Percentiles rank a stretch among this genome's conserved stretches.
These are phyloP conservation scores for Macquaria australasica DNA, from an alignment of 2,113 vertebrate species.

Conservation along the genomic window DNA sequence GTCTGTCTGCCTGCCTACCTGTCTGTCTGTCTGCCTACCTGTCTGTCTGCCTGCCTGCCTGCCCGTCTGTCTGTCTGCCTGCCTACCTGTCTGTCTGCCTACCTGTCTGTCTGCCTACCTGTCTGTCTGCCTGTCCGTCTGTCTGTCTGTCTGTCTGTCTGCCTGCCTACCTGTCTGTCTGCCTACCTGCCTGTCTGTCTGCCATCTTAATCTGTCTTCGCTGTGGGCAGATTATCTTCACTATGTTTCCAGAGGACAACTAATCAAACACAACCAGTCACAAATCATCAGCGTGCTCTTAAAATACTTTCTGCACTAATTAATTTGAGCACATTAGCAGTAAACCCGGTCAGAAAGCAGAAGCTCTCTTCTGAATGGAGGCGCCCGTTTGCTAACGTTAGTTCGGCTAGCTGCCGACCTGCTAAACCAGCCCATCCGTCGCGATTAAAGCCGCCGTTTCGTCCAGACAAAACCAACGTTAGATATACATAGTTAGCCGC, in stretches of 20 bases:
- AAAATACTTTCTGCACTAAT: rapidly evolving
- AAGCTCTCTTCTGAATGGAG: conserved; percentile 58
- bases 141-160: too few relatives aligned
- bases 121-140: too few relatives aligned
- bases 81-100: too few relatives aligned
- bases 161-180: neutral
- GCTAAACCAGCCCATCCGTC: conserved; percentile 47
- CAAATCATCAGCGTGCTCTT: neutral
- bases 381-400: conserved; percentile 70
- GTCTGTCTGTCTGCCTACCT: too few relatives aligned
- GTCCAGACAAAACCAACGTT: neutral
- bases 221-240: conserved; percentile 33
- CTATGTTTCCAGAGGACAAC: neutral
- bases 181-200: conserved; percentile 10
- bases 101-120: too few relatives aligned
- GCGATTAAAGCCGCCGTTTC: conserved; percentile 12
- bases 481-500: neutral
- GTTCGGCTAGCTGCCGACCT: conserved; percentile 57
- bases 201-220: conserved; percentile 50
- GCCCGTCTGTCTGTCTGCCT: too few relatives aligned
- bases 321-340: neutral
- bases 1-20: too few relatives aligned
- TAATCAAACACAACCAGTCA: neutral
- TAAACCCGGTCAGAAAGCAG: neutral
- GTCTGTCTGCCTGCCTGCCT: too few relatives aligned